Evolutionary conservation across 2,113 vertebrate species (phyloP).

Genomic region (Ia io): DNA sequence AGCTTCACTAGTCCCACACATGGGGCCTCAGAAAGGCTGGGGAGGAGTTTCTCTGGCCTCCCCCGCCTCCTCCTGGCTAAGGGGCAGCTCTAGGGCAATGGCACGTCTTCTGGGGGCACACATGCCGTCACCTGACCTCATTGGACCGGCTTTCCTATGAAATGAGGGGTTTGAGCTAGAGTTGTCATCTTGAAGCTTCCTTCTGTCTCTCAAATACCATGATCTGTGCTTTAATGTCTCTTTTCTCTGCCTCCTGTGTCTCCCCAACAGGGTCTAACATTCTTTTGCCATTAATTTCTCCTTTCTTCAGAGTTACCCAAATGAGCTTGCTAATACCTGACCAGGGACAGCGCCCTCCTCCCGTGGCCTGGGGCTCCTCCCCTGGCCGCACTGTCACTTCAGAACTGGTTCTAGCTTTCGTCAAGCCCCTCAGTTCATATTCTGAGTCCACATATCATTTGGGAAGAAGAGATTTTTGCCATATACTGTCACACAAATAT

Average conservation of each 20-base stretch:
- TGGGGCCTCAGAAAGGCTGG: background rate
- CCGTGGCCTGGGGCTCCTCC: background rate
- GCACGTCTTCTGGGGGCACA: accelerated
- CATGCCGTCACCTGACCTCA: background rate
- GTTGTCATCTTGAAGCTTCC: background rate
- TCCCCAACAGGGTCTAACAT: background rate
- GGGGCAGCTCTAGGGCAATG: background rate
- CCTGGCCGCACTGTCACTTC: background rate
- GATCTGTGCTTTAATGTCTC: background rate
- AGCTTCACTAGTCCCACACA: accelerated
- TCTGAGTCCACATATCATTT: background rate
- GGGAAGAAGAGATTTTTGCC: background rate
- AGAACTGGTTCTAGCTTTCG: background rate
- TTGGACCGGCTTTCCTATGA: background rate
- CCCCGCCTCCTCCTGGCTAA: background rate
- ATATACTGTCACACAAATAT: background rate
- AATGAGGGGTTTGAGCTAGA: background rate
- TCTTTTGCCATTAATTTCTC: background rate
- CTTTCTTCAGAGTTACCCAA: background rate
- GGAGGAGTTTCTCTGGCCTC: background rate
- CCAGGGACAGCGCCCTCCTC: background rate
- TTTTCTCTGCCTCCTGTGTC: background rate
- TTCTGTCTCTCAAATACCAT: background rate
- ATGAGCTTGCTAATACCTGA: background rate
- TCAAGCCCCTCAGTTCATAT: background rate